These are phyloP conservation scores for Agrypnia vestita DNA, from an alignment of 1,140 invertebrate species.

Conservation along the genomic window DNA sequence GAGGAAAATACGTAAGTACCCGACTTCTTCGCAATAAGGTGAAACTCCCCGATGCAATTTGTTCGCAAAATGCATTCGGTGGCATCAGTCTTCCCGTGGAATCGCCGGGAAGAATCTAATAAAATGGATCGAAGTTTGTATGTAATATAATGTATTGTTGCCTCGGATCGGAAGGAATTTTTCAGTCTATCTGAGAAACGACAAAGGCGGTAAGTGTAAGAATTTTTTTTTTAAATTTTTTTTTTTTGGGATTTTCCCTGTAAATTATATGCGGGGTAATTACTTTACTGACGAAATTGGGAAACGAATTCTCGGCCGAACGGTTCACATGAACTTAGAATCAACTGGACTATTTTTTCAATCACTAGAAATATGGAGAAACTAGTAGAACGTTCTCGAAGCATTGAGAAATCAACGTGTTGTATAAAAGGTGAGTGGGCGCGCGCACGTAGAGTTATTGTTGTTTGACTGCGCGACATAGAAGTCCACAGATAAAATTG, in stretches of 20 bases:
- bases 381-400: too few relatives aligned
- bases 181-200: constrained; percentile 12
- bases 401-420: too few relatives aligned
- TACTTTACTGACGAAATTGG: too few relatives aligned
- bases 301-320: too few relatives aligned
- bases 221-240: too few relatives aligned
- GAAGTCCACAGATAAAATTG: too few relatives aligned
- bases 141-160: not conserved
- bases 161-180: not conserved
- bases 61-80: not conserved
- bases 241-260: not conserved
- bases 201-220: constrained; percentile 2
- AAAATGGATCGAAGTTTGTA: not conserved
- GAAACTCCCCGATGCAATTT: constrained; percentile 35
- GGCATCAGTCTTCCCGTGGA: constrained; percentile 18
- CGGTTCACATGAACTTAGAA: too few relatives aligned
- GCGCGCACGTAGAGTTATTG: too few relatives aligned
- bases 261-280: constrained; percentile 24
- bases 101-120: not conserved
- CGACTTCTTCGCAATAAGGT: not conserved
- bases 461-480: too few relatives aligned
- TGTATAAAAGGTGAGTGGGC: too few relatives aligned
- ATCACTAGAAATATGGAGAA: too few relatives aligned
- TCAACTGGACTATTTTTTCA: too few relatives aligned
- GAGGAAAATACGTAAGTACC: not conserved